Base-by-base conservation (phyloP, 2,888 invertebrate species). In the Petrolisthes cinctipes region DNA sequence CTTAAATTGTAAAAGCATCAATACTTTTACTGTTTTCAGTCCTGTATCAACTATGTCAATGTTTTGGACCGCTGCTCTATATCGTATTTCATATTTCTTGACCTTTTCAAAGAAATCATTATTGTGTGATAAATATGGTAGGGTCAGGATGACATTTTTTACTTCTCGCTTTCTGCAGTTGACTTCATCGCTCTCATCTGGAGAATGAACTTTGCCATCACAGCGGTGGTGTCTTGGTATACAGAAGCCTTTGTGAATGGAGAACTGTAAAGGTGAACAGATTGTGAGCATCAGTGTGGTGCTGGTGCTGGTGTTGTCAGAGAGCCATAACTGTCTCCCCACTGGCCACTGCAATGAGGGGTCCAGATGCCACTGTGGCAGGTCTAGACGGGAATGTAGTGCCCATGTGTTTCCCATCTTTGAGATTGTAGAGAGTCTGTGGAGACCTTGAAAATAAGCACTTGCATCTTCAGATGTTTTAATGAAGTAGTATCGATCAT, bases 121-220 rank as follows among this genome's bases (percentile, higher is more conserved):
- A 37, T 37, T 37, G 37, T 37, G 37, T 0, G 37, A 37, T 37
- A 37, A 37, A 37, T 37, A 37, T 37, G 37, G 37, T 37, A 37
- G 37, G 37, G 37, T 37, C 37, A 37, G 37, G 20, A n/a, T 20
- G 20, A 20, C 3, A 7, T 20, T 71, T n/a, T 71, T 71, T 20
- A 71, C 71, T 71, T 71, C n/a, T n/a, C 20, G 71, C 71, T 71
- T 71, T 6, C 14, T 17, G 71, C 71, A 71, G 71, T 71, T 20
- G n/a, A 71, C 6, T n/a, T 71, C 71, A 20, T 71, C 71, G 20
- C 71, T 71, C 7, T 14, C n/a, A n/a, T 71, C 71, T 6, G n/a
- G 20, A n/a, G 71, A n/a, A 20, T 71, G n/a, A 14, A 20, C 20
- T 20, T 71, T 71, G 71, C 71, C 17, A n/a, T 71, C 71, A n/a